A percentile compares a stretch with the other conserved stretches of the same genome.
phyloP scores from a whole-genome alignment of 2,888 invertebrate genomes.

The Eristalis pertinax region DNA sequence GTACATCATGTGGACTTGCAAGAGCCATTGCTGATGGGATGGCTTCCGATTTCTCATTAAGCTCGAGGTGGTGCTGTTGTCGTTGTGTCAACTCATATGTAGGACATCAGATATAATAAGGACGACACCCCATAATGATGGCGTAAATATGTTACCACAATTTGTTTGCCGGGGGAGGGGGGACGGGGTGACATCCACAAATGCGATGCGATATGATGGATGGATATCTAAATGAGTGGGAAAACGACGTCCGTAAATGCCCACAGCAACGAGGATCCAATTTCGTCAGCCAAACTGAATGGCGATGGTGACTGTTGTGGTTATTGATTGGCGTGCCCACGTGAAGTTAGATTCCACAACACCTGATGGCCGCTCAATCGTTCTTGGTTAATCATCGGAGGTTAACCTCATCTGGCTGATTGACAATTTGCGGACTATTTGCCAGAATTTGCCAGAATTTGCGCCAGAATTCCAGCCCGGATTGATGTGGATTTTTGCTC shows the following conservation, averaged over 20 bases:
- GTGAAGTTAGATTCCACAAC: neutral
- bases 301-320: neutral
- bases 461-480: neutral
- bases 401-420: neutral
- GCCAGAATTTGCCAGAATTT: neutral
- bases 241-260: neutral
- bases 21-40: slow-evolving; percentile 7
- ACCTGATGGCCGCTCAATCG: neutral
- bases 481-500: neutral
- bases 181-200: slow-evolving; percentile 12
- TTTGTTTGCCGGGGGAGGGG: slow-evolving; percentile 40
- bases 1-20: slow-evolving; percentile 5
- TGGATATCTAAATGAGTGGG: slow-evolving; percentile 30
- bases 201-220: slow-evolving; percentile 37
- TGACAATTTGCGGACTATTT: neutral
- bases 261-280: neutral
- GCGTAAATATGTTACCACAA: slow-evolving; percentile 66
- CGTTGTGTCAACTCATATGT: slow-evolving; percentile 36
- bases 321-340: neutral
- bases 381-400: neutral
- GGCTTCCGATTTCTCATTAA: slow-evolving; percentile 65
- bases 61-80: neutral
- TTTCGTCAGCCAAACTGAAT: slow-evolving; percentile 10
- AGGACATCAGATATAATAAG: slow-evolving; percentile 66
- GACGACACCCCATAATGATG: slow-evolving; percentile 60